Evolutionary conservation across 23 tunicate genomes (phyloP), one percentile per base, ranked within the genome.

Genomic region (Clavelina lepadiformis): DNA sequence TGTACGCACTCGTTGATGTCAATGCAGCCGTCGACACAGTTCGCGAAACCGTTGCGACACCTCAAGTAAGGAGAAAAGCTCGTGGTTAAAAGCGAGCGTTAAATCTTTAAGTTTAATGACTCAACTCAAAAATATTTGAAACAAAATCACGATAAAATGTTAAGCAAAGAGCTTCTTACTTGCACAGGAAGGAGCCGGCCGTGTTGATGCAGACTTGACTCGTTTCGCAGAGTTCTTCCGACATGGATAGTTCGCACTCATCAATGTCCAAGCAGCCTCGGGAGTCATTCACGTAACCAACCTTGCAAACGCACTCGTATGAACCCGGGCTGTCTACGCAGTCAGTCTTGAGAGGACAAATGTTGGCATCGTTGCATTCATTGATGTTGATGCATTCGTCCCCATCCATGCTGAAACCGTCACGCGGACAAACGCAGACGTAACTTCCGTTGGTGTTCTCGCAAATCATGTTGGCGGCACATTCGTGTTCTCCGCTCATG

Each of bases 151-250:
- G n/a, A n/a, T n/a, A n/a, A n/a, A n/a, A n/a, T n/a, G n/a, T n/a
- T n/a, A n/a, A n/a, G n/a, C n/a, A n/a, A n/a, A n/a, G n/a, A n/a
- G n/a, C n/a, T n/a, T n/a, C 63, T 36, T 37, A 70, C 76, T 35
- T 33, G 76, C 76, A 70, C 7, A 1, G 2, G 56, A 36, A 56
- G 3, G 76, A 55, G 3, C 76, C 76, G 5, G 28, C 35, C 6
- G 28, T 35, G 64, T 70, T 53, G 31, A 70, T 28, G 35, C 76
- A 70, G 32, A 34, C 64, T 55, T 70, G 76, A 36, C 38, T 36
- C 25, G 32, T 37, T 23, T 23, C 11, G 1, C 36, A 6, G 20
- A 11, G 18, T 5, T 30, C 22, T 21, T 13, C 31, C 24, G 28
- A 18, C 11, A 5, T 47, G 28, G 61, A 19, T 7, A 26, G 2